Percentiles rank a stretch among this genome's conserved stretches.
These are phyloP conservation scores for Bombus breviceps DNA, from an alignment of 1,140 invertebrate species.

Conservation along the genomic window DNA sequence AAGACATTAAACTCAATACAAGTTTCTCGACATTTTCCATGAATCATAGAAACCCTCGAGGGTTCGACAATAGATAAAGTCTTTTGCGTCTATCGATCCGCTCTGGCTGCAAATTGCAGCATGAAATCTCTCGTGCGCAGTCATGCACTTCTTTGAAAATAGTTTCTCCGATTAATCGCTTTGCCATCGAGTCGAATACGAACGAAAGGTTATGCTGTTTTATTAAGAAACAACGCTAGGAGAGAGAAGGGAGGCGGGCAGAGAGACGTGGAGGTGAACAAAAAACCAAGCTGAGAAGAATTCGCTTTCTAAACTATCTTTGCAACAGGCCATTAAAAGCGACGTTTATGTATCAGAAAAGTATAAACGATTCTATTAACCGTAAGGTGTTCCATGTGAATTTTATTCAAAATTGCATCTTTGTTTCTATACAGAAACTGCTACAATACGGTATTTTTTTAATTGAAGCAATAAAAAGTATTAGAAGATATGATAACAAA, in stretches of 20 bases:
- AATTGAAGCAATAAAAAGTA: background rate
- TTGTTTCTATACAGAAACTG: background rate
- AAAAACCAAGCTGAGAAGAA: slow-evolving; percentile 25
- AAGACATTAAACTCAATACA: background rate
- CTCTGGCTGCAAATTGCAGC: slow-evolving; percentile 31
- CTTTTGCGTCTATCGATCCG: slow-evolving; percentile 15
- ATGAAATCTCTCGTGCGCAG: slow-evolving; percentile 37
- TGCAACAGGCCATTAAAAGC: background rate
- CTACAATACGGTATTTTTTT: background rate
- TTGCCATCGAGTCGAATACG: slow-evolving; percentile 31
- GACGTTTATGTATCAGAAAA: background rate
- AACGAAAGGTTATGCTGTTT: slow-evolving; percentile 38
- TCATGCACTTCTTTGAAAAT: slow-evolving; percentile 46
- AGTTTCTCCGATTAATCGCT: slow-evolving; percentile 48
- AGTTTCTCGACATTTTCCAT: slow-evolving; percentile 1
- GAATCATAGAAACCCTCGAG: slow-evolving; percentile 8
- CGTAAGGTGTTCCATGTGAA: background rate
- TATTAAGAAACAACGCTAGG: slow-evolving; percentile 12
- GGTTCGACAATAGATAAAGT: slow-evolving; percentile 10
- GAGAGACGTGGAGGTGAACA: background rate
- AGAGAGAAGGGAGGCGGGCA: background rate
- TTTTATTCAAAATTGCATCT: background rate
- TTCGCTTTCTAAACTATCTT: slow-evolving; percentile 45
- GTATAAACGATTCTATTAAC: background rate
- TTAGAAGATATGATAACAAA: background rate